A percentile compares a stretch with the other conserved stretches of the same genome.
Conservation (phyloP, 2,888 invertebrate genomes). For the Harpalus rufipes region DNA sequence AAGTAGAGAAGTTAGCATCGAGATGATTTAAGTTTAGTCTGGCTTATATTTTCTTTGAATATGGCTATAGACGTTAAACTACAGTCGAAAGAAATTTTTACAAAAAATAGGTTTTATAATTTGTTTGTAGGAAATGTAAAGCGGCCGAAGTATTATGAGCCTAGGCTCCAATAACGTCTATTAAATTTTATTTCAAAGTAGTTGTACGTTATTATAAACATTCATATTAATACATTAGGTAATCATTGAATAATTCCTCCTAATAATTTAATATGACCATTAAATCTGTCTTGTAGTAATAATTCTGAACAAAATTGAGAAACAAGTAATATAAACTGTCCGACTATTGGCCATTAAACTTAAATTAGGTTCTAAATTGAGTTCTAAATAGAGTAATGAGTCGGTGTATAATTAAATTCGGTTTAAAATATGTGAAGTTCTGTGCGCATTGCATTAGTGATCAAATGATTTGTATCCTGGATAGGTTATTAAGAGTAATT, state of each 20-base stretch:
- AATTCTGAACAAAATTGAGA: background rate
- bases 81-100: too few species aligned
- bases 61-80: too few species aligned
- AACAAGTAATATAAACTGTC: background rate
- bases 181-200: too few species aligned
- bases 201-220: too few species aligned
- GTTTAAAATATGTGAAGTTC: slow-evolving; percentile 17
- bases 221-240: background rate
- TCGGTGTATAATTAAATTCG: slow-evolving; percentile 6
- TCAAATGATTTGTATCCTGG: slow-evolving; percentile 10
- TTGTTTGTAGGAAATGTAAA: too few species aligned
- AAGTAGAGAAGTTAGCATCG: too few species aligned
- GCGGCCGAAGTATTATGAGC: too few species aligned
- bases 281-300: background rate
- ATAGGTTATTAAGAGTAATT: slow-evolving; percentile 3
- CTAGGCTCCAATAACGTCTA: too few species aligned
- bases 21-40: too few species aligned
- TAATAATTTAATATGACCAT: background rate
- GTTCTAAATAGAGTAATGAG: slow-evolving; percentile 25
- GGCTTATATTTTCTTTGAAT: too few species aligned
- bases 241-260: background rate
- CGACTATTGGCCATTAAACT: slow-evolving; percentile 7
- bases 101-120: too few species aligned
- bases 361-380: slow-evolving; percentile 17
- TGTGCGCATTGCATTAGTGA: background rate